Percentiles rank a stretch among this genome's conserved stretches.
These are phyloP conservation scores for Squalus acanthias DNA, from an alignment of 2,797 vertebrate species.

Conservation along the genomic window DNA sequence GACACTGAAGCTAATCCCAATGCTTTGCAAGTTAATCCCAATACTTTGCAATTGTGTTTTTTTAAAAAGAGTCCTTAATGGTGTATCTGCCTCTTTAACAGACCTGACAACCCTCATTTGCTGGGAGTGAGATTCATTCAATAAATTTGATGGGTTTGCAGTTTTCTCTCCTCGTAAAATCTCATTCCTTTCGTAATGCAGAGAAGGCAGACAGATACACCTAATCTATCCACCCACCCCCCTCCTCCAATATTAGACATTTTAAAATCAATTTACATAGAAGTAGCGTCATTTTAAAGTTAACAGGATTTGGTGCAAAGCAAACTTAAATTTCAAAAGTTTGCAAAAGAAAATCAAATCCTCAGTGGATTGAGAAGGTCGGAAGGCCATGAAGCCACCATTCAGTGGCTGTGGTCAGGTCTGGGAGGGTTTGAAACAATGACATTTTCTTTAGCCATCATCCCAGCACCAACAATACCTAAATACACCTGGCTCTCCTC, in stretches of 20 bases:
- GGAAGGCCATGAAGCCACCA: background rate
- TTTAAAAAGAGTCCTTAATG: background rate
- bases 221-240: background rate
- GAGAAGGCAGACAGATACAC: background rate
- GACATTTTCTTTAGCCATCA: background rate
- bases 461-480: background rate
- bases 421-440: background rate
- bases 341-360: background rate
- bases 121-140: background rate
- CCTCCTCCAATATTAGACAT: background rate
- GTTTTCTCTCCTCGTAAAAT: background rate
- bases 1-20: background rate
- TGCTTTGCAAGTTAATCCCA: constrained; percentile 6
- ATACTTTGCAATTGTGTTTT: background rate
- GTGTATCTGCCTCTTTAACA: background rate
- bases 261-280: background rate
- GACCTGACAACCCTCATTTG: background rate
- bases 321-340: background rate
- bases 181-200: background rate
- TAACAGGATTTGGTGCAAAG: background rate
- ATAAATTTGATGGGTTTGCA: background rate
- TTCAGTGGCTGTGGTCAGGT: background rate
- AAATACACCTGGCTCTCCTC: background rate
- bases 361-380: background rate
- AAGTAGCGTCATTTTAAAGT: background rate